These are phyloP conservation scores for Peromyscus melanophrys DNA, from an alignment of 2,797 vertebrate genomes.

Conservation along the genomic window DNA sequence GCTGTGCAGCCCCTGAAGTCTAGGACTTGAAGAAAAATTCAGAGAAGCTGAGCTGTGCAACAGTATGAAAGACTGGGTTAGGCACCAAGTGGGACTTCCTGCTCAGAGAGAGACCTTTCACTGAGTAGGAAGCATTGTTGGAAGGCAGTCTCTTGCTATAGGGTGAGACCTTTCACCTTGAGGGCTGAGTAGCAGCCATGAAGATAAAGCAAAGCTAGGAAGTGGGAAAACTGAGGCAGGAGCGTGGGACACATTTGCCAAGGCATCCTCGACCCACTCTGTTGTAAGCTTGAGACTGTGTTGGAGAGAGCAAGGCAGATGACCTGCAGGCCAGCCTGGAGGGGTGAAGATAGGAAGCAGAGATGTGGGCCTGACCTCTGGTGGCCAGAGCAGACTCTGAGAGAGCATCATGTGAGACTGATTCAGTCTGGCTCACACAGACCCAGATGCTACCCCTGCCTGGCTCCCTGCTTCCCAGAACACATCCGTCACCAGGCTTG, in stretches of 20 bases:
- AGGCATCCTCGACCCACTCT: neutral
- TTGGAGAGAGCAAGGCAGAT: neutral
- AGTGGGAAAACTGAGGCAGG: neutral
- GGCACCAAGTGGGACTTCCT: conserved; percentile 44
- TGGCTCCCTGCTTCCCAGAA: neutral
- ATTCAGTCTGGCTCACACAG: neutral
- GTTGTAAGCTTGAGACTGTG: neutral
- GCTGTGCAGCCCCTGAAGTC: neutral
- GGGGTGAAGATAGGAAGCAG: neutral
- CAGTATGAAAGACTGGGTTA: neutral
- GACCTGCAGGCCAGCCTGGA: neutral
- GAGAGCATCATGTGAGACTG: neutral
- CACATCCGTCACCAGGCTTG: neutral
- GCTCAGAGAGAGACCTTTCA: neutral
- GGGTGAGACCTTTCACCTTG: accelerated
- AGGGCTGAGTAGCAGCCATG: neutral
- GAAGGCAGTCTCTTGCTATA: neutral
- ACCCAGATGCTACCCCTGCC: neutral
- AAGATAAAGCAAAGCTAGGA: neutral
- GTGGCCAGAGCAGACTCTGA: neutral
- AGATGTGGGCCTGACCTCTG: neutral
- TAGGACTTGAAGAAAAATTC: neutral
- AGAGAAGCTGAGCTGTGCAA: neutral
- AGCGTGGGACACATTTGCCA: accelerated
- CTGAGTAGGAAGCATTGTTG: neutral